Percentiles rank a stretch among this genome's conserved stretches.
Conservation (phyloP, 2,797 vertebrate genomes). For the Pachyuromys duprasi region DNA sequence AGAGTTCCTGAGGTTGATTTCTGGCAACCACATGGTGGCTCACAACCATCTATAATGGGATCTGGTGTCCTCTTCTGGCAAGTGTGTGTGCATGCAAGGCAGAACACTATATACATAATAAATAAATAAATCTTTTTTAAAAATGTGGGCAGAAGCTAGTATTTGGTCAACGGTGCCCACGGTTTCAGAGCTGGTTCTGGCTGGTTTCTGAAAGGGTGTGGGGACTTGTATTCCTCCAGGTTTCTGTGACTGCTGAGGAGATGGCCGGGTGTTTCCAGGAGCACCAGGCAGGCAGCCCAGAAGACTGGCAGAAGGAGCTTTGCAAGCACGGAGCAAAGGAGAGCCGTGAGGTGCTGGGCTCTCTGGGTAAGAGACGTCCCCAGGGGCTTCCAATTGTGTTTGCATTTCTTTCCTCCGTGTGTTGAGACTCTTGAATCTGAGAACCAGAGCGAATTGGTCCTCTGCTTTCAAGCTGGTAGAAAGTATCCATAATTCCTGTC, state of each 20-base stretch:
- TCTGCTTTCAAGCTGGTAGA: not conserved
- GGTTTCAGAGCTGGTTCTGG: not conserved
- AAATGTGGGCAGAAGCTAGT: not conserved
- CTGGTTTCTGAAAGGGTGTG: not conserved
- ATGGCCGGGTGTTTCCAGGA: constrained; percentile 65
- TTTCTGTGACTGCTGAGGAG: constrained; percentile 58
- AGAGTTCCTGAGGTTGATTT: too few species aligned
- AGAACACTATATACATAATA: too few species aligned
- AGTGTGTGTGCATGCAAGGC: too few species aligned
- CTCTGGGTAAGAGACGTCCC: constrained; percentile 71
- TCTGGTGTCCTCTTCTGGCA: too few species aligned
- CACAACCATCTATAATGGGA: too few species aligned
- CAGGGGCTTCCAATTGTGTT: not conserved
- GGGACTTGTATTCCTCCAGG: constrained; percentile 54
- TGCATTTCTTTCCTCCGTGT: not conserved
- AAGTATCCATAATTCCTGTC: not conserved
- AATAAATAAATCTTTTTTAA: too few species aligned
- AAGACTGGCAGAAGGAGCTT: constrained; percentile 77
- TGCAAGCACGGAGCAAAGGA: constrained; percentile 50
- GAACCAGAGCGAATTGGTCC: not conserved
- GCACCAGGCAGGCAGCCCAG: constrained; percentile 71
- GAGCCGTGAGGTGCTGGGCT: constrained; percentile 64
- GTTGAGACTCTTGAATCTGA: not conserved
- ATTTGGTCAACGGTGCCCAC: not conserved
- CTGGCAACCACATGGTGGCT: too few species aligned